Evolutionary conservation across 2,113 vertebrate species (phyloP).

Genomic region (Hirundichthys speculiger): DNA sequence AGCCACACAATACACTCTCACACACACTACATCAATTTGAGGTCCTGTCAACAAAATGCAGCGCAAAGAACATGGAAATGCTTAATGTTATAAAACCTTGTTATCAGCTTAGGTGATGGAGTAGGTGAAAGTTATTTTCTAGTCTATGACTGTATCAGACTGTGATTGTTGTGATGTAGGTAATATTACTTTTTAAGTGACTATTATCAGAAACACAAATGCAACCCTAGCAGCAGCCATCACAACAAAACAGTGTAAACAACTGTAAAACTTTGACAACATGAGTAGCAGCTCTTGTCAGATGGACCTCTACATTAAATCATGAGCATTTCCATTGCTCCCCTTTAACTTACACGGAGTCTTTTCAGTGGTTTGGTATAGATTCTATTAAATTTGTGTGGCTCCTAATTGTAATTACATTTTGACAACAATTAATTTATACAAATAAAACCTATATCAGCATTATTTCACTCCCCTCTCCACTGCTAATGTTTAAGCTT

Average conservation of each 20-base stretch:
- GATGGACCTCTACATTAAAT: too few relatives aligned
- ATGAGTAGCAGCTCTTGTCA: too few relatives aligned
- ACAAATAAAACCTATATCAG: too few relatives aligned
- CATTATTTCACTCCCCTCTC: too few relatives aligned
- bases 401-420: too few relatives aligned
- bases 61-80: constrained; percentile 27
- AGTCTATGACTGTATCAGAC: not conserved
- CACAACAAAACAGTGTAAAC: not conserved
- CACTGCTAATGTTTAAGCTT: too few relatives aligned
- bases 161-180: not conserved
- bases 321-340: too few relatives aligned
- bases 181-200: not conserved
- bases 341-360: too few relatives aligned
- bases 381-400: too few relatives aligned
- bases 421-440: too few relatives aligned
- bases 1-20: constrained; percentile 29
- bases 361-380: too few relatives aligned
- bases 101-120: constrained; percentile 33
- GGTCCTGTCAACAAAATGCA: constrained; percentile 59
- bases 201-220: not conserved
- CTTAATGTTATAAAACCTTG: constrained; percentile 27
- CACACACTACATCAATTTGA: constrained; percentile 45
- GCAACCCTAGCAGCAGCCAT: not conserved
- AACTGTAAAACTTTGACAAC: too few relatives aligned
- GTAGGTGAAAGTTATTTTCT: not conserved